Percentiles rank a stretch among this genome's conserved stretches.
phyloP scores from a whole-genome alignment of 2,888 invertebrate species.

The Trissoscelio sp. region DNA sequence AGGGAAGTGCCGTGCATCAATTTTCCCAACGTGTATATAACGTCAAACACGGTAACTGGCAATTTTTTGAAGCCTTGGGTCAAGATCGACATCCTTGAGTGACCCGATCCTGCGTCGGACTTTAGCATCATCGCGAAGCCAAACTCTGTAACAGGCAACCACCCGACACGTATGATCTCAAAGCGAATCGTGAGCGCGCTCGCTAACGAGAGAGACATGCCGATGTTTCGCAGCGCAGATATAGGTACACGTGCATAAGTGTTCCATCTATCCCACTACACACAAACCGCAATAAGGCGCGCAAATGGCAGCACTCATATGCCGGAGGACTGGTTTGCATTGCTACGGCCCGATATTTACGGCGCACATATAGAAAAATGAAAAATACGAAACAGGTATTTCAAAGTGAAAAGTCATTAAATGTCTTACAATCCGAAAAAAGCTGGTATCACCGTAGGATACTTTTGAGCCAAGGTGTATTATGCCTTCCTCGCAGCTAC shows the following conservation, averaged over 20 bases:
- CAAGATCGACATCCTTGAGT: slow-evolving; percentile 62
- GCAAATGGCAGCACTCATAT: slow-evolving; percentile 65
- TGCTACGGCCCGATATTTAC: slow-evolving; percentile 62
- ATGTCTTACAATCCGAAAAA: slow-evolving; percentile 57
- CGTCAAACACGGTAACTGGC: slow-evolving; percentile 23
- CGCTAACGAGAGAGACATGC: slow-evolving; percentile 64
- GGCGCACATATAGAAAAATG: slow-evolving; percentile 46
- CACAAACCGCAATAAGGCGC: slow-evolving; percentile 51
- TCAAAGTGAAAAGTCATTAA: slow-evolving; percentile 59
- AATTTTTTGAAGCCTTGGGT: slow-evolving; percentile 49
- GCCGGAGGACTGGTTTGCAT: slow-evolving; percentile 66
- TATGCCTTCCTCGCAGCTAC: slow-evolving; percentile 35
- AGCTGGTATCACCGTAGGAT: slow-evolving; percentile 46
- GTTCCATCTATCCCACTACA: slow-evolving; percentile 51
- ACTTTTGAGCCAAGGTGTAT: slow-evolving; percentile 37
- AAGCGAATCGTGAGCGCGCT: slow-evolving; percentile 57
- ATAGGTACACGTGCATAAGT: slow-evolving; percentile 47
- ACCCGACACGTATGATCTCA: slow-evolving; percentile 41
- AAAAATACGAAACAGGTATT: slow-evolving; percentile 61
- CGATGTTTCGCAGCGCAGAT: slow-evolving; percentile 51
- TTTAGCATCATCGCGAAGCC: slow-evolving; percentile 42
- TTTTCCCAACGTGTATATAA: slow-evolving; percentile 34
- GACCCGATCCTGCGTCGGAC: slow-evolving; percentile 54
- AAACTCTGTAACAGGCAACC: slow-evolving; percentile 44
- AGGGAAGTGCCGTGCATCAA: neutral